These are phyloP conservation scores for Plectropomus leopardus DNA, from an alignment of 2,113 vertebrate species.

Conservation along the genomic window DNA sequence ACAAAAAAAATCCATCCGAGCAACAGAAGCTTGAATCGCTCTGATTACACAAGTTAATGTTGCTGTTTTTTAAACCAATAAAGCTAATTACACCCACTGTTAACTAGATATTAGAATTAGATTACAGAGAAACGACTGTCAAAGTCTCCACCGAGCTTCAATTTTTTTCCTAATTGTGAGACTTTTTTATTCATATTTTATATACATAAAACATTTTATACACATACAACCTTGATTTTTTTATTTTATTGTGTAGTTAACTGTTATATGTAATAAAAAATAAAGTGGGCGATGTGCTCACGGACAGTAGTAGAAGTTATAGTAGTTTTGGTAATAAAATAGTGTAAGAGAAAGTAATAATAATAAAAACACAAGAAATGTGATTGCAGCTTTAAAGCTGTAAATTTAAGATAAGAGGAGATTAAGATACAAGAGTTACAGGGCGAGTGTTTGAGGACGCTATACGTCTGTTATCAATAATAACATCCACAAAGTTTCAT, in stretches of 20 bases:
- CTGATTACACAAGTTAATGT: not conserved
- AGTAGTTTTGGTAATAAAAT: conserved; percentile 1
- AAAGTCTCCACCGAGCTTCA: too few relatives aligned
- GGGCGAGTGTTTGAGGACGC: not conserved
- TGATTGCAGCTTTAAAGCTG: not conserved
- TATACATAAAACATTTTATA: not conserved
- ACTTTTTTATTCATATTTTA: not conserved
- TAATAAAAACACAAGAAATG: not conserved
- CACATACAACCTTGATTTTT: not conserved
- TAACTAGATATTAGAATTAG: too few relatives aligned
- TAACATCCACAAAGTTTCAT: too few relatives aligned
- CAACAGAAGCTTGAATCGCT: not conserved
- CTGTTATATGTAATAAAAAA: not conserved
- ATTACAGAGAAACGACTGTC: not conserved
- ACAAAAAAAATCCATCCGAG: not conserved
- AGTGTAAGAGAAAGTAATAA: conserved; percentile 3
- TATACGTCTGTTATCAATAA: too few relatives aligned
- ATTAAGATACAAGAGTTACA: not conserved
- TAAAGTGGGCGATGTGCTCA: not conserved
- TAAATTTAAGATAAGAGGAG: not conserved
- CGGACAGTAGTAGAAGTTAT: not conserved
- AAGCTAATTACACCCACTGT: too few relatives aligned
- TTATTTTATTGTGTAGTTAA: not conserved
- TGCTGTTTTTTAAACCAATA: not conserved
- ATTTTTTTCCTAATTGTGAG: not conserved